Percentiles rank a stretch among this genome's conserved stretches.
These are phyloP conservation scores for Hofmannophila pseudospretella DNA, from an alignment of 2,888 invertebrate species.

Conservation along the genomic window DNA sequence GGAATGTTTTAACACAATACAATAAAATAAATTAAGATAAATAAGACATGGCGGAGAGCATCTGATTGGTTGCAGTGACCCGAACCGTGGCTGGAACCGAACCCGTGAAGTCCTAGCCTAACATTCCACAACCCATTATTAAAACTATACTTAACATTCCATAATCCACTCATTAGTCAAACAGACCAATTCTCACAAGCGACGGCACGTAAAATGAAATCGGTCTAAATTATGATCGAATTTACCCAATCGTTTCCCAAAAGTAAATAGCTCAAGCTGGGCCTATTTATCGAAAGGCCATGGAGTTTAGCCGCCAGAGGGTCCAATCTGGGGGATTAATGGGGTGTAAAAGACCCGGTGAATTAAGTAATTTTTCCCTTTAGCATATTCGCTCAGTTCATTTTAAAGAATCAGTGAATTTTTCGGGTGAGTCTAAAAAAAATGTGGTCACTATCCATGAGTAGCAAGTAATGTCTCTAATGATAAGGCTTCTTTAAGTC, in stretches of 20 bases:
- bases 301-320: slow-evolving; percentile 45
- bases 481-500: too few species aligned
- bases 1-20: too few species aligned
- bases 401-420: not conserved
- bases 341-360: slow-evolving; percentile 67
- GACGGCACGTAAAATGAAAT: slow-evolving; percentile 47
- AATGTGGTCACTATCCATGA: too few species aligned
- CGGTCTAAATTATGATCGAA: slow-evolving; percentile 37
- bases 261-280: slow-evolving; percentile 16
- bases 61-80: too few species aligned
- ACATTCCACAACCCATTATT: too few species aligned
- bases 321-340: slow-evolving; percentile 65
- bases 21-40: too few species aligned
- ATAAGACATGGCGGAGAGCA: too few species aligned
- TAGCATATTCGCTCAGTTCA: slow-evolving; percentile 23
- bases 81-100: too few species aligned
- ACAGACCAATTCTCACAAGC: slow-evolving; percentile 15
- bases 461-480: too few species aligned
- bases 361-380: slow-evolving; percentile 59
- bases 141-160: too few species aligned
- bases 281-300: slow-evolving; percentile 42
- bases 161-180: slow-evolving; percentile 14
- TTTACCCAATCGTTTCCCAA: slow-evolving; percentile 17
- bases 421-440: too few species aligned
- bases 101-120: too few species aligned